These are phyloP conservation scores for Varanus salvator DNA, from an alignment of 2,113 vertebrate genomes.

Conservation along the genomic window DNA sequence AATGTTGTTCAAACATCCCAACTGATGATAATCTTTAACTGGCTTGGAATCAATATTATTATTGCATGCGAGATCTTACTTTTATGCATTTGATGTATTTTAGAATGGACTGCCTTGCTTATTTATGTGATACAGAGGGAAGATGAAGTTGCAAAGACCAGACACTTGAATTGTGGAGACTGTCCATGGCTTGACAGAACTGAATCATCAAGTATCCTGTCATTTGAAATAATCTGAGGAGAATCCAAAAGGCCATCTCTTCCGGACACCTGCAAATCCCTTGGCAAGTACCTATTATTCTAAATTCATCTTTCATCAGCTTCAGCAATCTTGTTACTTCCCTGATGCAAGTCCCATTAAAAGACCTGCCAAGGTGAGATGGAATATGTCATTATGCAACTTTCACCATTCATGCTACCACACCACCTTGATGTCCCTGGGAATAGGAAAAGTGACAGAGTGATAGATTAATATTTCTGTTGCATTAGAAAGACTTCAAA, in stretches of 20 bases:
- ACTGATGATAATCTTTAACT: neutral
- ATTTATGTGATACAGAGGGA: slow-evolving; percentile 13
- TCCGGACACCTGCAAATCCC: slow-evolving; percentile 21
- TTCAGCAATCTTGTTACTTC: slow-evolving; percentile 54
- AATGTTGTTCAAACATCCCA: neutral
- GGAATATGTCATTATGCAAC: slow-evolving; percentile 50
- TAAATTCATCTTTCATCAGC: slow-evolving; percentile 46
- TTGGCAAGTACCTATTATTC: slow-evolving; percentile 47
- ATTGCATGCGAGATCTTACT: neutral
- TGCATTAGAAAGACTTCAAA: slow-evolving; percentile 54
- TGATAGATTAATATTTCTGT: slow-evolving; percentile 52
- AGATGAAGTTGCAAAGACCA: slow-evolving; percentile 2
- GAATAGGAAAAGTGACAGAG: slow-evolving; percentile 39
- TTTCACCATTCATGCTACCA: neutral
- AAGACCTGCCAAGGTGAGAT: slow-evolving; percentile 48
- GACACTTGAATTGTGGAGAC: slow-evolving; percentile 1
- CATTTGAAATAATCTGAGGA: slow-evolving; percentile 47
- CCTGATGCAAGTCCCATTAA: slow-evolving; percentile 45
- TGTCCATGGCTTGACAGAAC: slow-evolving; percentile 41
- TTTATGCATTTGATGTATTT: neutral
- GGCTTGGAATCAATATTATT: neutral
- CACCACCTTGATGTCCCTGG: slow-evolving; percentile 31
- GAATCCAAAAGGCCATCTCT: slow-evolving; percentile 48
- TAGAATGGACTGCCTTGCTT: neutral
- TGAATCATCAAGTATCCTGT: slow-evolving; percentile 45